Evolutionary conservation across 2,113 vertebrate genomes (phyloP).

Genomic region (Heterotilapia buettikoferi): DNA sequence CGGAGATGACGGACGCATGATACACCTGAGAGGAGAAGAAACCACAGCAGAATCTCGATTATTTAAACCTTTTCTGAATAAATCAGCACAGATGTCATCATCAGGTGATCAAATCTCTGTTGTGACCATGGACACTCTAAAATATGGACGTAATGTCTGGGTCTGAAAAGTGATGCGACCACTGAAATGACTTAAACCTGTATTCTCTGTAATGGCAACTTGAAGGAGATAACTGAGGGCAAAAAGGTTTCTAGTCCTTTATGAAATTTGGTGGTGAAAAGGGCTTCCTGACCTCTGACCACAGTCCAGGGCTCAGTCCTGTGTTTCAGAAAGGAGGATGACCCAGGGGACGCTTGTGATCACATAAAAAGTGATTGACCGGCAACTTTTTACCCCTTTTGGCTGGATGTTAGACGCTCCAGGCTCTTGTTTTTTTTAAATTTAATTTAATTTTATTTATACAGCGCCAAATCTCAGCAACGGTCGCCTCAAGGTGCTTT

Average conservation of each 20-base stretch:
- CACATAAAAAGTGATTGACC: background rate
- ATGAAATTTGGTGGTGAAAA: background rate
- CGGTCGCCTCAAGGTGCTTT: background rate
- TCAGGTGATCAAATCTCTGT: background rate
- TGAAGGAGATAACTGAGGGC: background rate
- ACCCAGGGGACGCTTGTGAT: background rate
- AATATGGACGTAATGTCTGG: background rate
- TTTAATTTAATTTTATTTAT: fast-evolving
- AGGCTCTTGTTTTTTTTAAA: fast-evolving
- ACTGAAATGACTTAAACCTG: background rate
- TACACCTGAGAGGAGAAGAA: slow-evolving; percentile 65
- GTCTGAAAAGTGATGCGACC: background rate
- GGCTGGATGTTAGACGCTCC: background rate
- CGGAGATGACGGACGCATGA: slow-evolving; percentile 74
- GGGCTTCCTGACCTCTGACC: background rate
- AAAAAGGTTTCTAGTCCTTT: background rate
- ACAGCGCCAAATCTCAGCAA: background rate
- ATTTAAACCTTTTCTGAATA: background rate
- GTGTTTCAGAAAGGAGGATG: background rate
- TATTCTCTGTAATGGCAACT: background rate
- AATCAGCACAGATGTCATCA: background rate
- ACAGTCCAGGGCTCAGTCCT: background rate
- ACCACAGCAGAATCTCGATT: background rate
- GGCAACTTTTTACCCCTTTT: background rate
- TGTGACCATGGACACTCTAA: background rate